A percentile compares a stretch with the other conserved stretches of the same genome.
These are phyloP conservation scores for Fissipunctia ypsillon DNA, from an alignment of 2,888 invertebrate species.

Conservation along the genomic window DNA sequence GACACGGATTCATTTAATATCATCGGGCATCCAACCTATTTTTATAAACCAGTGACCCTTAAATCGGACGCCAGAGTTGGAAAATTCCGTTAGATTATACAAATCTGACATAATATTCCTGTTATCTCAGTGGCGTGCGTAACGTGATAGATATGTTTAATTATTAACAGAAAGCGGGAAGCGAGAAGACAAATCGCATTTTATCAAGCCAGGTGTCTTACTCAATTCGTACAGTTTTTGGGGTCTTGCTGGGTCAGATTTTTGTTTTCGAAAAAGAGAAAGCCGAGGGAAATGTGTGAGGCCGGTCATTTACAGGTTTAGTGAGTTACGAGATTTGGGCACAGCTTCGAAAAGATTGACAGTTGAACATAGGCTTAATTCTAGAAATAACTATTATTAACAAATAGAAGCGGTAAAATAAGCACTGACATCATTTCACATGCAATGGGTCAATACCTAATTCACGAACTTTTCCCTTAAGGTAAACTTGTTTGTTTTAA, in stretches of 20 bases:
- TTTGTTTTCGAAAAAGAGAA: conserved; percentile 60
- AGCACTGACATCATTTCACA: not conserved
- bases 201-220: conserved; percentile 34
- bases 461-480: not conserved
- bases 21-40: conserved; percentile 26
- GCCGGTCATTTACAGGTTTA: conserved; percentile 44
- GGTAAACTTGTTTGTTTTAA: conserved; percentile 10
- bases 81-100: conserved; percentile 56
- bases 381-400: not conserved
- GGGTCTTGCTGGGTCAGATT: conserved; percentile 33
- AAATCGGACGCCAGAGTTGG: conserved; percentile 25
- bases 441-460: not conserved
- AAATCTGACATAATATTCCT: conserved; percentile 54
- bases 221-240: conserved; percentile 26
- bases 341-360: conserved; percentile 12
- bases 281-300: conserved; percentile 44
- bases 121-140: conserved; percentile 54
- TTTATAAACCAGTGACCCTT: conserved; percentile 40
- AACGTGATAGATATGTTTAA: conserved; percentile 58
- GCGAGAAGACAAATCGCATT: conserved; percentile 30
- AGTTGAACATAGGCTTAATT: not conserved
- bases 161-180: conserved; percentile 37
- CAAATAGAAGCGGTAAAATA: conserved; percentile 3
- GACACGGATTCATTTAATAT: conserved; percentile 28
- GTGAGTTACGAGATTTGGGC: conserved; percentile 13